These are phyloP conservation scores for Steinernema scapterisci DNA, from an alignment of 2,888 invertebrate species.

Conservation along the genomic window DNA sequence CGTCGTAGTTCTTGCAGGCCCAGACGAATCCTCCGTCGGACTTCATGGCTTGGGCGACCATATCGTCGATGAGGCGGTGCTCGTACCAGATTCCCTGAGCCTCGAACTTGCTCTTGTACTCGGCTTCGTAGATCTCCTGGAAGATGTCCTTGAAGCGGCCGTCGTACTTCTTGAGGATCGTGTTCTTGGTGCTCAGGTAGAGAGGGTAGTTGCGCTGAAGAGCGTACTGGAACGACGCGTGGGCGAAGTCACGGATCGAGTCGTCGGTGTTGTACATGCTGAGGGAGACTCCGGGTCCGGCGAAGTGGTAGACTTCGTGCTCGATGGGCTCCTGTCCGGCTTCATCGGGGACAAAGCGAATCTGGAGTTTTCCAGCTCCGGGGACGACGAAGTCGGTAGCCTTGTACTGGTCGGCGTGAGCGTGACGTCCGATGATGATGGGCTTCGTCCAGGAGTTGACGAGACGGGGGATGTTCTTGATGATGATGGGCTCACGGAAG, in stretches of 20 bases:
- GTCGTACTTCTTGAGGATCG: slow-evolving; percentile 85
- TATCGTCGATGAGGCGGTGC: slow-evolving; percentile 95
- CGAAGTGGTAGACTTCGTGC: slow-evolving; percentile 55
- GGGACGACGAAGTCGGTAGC: slow-evolving; percentile 96
- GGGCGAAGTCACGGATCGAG: slow-evolving; percentile 82
- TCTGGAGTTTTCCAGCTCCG: slow-evolving; percentile 83
- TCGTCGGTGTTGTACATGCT: slow-evolving; percentile 95
- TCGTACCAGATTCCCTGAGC: slow-evolving; percentile 92
- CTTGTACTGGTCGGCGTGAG: slow-evolving; percentile 86
- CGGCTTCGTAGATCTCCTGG: slow-evolving; percentile 79
- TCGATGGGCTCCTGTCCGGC: slow-evolving; percentile 46
- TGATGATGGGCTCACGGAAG: slow-evolving; percentile 73
- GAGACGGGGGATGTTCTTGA: slow-evolving; percentile 84
- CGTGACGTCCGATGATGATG: slow-evolving; percentile 95
- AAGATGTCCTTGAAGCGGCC: slow-evolving; percentile 90
- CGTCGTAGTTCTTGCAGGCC: slow-evolving; percentile 99
- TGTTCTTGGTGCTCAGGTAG: slow-evolving; percentile 79
- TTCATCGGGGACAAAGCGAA: slow-evolving; percentile 75
- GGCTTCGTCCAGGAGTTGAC: slow-evolving; percentile 94
- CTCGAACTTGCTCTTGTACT: slow-evolving; percentile 85
- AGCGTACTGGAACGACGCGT: slow-evolving; percentile 89
- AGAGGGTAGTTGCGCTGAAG: slow-evolving; percentile 80
- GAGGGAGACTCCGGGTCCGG: slow-evolving; percentile 79
- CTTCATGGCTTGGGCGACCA: slow-evolving; percentile 71
- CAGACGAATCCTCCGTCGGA: slow-evolving; percentile 89